Base-by-base conservation (phyloP, 2,797 vertebrate species). In the Enteromius trimaculatus region DNA sequence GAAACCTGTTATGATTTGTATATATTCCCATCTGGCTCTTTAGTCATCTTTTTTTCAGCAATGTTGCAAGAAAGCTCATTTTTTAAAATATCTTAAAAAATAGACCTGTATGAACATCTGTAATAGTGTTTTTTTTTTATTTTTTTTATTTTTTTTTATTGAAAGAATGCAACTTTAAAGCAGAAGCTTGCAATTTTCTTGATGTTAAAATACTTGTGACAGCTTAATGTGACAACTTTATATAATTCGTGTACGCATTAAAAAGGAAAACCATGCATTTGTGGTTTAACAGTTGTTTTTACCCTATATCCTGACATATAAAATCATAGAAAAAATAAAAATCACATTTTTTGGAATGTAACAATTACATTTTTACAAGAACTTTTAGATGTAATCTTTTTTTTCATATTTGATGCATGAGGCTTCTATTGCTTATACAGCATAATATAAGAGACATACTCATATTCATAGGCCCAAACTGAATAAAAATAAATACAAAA, bases 1-100 rank as follows among this genome's bases (percentile, higher is more conserved):
- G 58, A 71, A 82, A 82, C 70, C 70, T 82, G 29, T 82, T 64
- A 58, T 65, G 70, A 81, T 75, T 75, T 82, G 60, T 64, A 64
- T 42, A n/a, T 74, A 81, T 51, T 75, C 70, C 31, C 60, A 17
- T 74, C n/a, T 53, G 69, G 39, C 14, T 7, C 44, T 51, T 64
- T 11, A 39, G 44, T 75, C 80, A 51, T 29, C 31, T 37, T 70
- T 65, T 42, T 81, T 44, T 39, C n/a, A 53, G 9, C 51, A 80
- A 62, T 60, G 51, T 58, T 39, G 65, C 69, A 81, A 64, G 58
- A 51, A 65, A 79, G 19, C 51, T 26, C 3, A 51, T 64, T 71
- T 47, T 44, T 21, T 47, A 0, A 4, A 53, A 74, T 14, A 7
- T 53, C 19, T 80, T 29, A 55, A 47, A 64, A 78, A 31, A 31